Conservation (phyloP, 2,113 vertebrate species). For the Ictalurus furcatus region DNA sequence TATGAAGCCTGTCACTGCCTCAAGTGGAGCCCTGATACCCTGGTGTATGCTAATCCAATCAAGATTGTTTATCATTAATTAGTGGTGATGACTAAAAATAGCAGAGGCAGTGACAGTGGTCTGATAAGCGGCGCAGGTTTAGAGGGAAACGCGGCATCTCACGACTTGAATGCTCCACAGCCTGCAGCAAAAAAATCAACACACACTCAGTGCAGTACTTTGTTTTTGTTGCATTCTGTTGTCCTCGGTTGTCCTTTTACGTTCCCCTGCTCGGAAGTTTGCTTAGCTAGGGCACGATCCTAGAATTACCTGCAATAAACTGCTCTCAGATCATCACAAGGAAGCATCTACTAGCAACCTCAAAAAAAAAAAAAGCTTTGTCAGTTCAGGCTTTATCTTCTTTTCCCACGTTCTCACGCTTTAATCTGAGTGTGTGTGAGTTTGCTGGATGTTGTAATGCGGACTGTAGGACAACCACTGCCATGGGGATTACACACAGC, state of each 20-base stretch:
- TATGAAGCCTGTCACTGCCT: slow-evolving; percentile 40
- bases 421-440: slow-evolving; percentile 41
- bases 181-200: slow-evolving; percentile 6
- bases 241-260: slow-evolving; percentile 1
- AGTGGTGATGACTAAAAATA: slow-evolving; percentile 52
- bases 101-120: slow-evolving; percentile 41
- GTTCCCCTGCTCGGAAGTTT: background rate
- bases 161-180: slow-evolving; percentile 3
- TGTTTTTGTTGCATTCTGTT: background rate
- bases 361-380: background rate
- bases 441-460: slow-evolving; percentile 43
- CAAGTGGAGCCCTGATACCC: slow-evolving; percentile 41
- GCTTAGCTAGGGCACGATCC: slow-evolving; percentile 24
- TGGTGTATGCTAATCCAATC: slow-evolving; percentile 49
- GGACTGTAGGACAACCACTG: slow-evolving; percentile 47
- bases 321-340: slow-evolving; percentile 21
- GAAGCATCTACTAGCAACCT: background rate
- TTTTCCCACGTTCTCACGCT: background rate
- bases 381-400: slow-evolving; percentile 17
- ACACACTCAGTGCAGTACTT: background rate
- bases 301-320: slow-evolving; percentile 11
- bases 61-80: slow-evolving; percentile 56
- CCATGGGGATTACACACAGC: slow-evolving; percentile 66
- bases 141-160: background rate
- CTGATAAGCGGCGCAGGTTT: slow-evolving; percentile 34